Percentiles rank a stretch among this genome's conserved stretches.
These are phyloP conservation scores for Setophaga petechia DNA, from an alignment of 2,113 vertebrate genomes.

Conservation along the genomic window DNA sequence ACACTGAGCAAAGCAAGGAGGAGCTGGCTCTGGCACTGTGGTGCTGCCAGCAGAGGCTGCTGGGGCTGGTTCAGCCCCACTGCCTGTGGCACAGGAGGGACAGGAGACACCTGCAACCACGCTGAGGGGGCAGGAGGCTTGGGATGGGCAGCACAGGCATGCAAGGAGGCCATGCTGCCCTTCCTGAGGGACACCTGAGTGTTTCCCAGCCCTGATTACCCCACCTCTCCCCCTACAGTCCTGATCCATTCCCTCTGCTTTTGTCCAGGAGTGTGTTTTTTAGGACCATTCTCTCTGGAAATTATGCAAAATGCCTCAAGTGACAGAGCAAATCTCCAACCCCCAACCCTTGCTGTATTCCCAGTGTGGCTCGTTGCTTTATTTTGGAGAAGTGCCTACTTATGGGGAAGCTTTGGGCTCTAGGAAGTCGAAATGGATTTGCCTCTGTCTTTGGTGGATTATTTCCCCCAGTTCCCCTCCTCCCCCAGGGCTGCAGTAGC, in stretches of 20 bases:
- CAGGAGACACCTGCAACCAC: background rate
- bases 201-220: background rate
- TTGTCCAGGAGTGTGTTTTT: background rate
- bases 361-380: background rate
- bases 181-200: background rate
- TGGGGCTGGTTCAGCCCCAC: background rate
- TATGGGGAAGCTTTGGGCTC: background rate
- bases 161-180: accelerated
- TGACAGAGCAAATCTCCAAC: background rate
- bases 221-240: background rate
- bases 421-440: background rate
- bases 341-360: background rate
- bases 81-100: background rate
- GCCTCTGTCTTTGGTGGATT: background rate
- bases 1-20: background rate
- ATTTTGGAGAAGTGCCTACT: background rate
- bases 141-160: background rate
- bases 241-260: background rate
- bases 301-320: background rate
- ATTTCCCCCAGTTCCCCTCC: background rate
- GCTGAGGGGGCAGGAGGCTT: background rate
- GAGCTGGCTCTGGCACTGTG: background rate
- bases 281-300: background rate
- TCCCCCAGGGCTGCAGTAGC: background rate
- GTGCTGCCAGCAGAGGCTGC: background rate